Evolutionary conservation across 1,140 invertebrate genomes (phyloP).

Genomic region (Sesamia nonagrioides): DNA sequence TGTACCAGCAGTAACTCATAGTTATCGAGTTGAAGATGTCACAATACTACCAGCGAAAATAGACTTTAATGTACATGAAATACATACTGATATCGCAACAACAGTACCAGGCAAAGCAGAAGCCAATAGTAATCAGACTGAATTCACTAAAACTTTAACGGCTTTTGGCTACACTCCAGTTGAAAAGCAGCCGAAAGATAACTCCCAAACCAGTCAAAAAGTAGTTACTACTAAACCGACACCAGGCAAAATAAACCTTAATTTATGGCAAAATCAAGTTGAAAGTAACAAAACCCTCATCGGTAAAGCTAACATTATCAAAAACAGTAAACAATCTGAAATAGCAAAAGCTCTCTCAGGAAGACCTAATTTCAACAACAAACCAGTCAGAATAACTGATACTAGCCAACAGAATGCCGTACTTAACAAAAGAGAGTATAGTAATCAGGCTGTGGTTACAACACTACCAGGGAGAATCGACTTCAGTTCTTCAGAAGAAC

Average conservation of each 20-base stretch:
- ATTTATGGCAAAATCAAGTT: conserved; percentile 23
- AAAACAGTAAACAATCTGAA: conserved; percentile 8
- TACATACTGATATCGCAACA: not conserved
- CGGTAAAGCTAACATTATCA: not conserved
- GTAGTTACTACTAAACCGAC: not conserved
- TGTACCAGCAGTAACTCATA: not conserved
- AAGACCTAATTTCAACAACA: not conserved
- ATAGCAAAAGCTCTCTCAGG: not conserved
- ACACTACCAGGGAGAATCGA: not conserved
- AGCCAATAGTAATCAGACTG: not conserved
- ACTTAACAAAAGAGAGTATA: not conserved
- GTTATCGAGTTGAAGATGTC: not conserved
- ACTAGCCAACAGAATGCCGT: not conserved
- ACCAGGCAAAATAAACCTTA: conserved; percentile 26
- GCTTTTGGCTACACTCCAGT: not conserved
- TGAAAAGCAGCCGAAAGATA: no score
- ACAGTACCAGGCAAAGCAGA: not conserved
- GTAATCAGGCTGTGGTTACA: not conserved
- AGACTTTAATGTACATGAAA: not conserved
- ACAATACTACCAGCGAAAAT: not conserved
- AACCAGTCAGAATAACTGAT: not conserved
- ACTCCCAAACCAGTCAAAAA: not conserved
- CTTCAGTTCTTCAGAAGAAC: not conserved
- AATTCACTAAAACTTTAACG: not conserved
- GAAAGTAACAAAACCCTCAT: conserved; percentile 12